A percentile compares a stretch with the other conserved stretches of the same genome.
Evolutionary conservation across 2,797 vertebrate genomes (phyloP).

Genomic region (Lutjanus campechanus): DNA sequence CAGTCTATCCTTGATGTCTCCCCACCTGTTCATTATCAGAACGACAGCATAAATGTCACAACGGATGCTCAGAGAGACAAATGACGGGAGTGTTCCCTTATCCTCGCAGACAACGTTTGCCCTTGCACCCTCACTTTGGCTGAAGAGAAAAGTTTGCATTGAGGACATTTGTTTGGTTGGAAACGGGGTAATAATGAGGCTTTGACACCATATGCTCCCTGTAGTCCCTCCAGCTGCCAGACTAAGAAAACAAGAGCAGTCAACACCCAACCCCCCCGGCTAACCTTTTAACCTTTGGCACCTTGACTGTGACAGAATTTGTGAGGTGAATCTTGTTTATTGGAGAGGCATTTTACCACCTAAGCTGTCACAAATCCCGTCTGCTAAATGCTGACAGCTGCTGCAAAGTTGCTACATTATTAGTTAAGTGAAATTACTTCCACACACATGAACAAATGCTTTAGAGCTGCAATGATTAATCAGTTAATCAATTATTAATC

Average conservation of each 20-base stretch:
- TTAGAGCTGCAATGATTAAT: too few species aligned
- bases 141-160: constrained; percentile 1
- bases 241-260: constrained; percentile 19
- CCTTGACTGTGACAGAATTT: constrained; percentile 45
- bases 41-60: constrained; percentile 22
- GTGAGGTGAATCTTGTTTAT: constrained; percentile 41
- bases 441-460: too few species aligned
- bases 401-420: neutral
- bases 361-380: neutral
- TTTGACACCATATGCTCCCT: constrained; percentile 31
- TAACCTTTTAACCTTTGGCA: constrained; percentile 52
- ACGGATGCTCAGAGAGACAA: constrained; percentile 5
- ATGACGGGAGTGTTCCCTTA: neutral
- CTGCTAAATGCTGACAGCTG: constrained; percentile 8
- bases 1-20: constrained; percentile 29
- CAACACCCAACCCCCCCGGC: constrained; percentile 29
- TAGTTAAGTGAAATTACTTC: neutral
- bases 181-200: neutral
- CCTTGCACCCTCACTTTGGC: neutral
- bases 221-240: constrained; percentile 37
- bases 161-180: constrained; percentile 35
- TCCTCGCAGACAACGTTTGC: neutral
- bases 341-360: constrained; percentile 11
- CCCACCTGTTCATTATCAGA: constrained; percentile 42
- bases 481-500: too few species aligned